phyloP scores from a whole-genome alignment of 2,888 invertebrate species.

The Parnassius mnemosyne region DNA sequence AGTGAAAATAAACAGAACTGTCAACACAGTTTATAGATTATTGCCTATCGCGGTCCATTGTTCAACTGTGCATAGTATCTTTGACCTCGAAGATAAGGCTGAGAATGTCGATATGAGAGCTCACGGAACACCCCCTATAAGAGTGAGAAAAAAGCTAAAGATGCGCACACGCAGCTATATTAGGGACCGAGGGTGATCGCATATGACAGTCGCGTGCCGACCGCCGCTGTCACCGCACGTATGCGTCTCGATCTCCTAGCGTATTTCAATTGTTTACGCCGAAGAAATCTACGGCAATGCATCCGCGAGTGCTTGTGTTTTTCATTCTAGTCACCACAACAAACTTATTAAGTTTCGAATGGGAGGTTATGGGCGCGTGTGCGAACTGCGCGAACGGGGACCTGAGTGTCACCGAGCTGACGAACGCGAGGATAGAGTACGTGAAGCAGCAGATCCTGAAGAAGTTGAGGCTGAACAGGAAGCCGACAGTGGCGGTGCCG shows the following conservation, averaged over 20 bases:
- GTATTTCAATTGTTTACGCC: slow-evolving; percentile 62
- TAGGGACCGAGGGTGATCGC: slow-evolving; percentile 2
- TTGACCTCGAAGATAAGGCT: slow-evolving; percentile 19
- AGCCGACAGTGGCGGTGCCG: slow-evolving; percentile 83
- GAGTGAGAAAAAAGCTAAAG: slow-evolving; percentile 6
- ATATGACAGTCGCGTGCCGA: slow-evolving; percentile 50
- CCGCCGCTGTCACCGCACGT: slow-evolving; percentile 47
- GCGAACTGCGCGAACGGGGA: slow-evolving; percentile 72
- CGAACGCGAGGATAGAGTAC: slow-evolving; percentile 87
- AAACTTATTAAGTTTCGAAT: slow-evolving; percentile 52
- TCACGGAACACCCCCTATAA: slow-evolving; percentile 28
- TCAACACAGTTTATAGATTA: background rate
- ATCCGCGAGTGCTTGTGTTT: slow-evolving; percentile 52
- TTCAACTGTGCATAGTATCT: slow-evolving; percentile 20
- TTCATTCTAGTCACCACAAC: slow-evolving; percentile 45
- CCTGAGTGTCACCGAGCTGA: slow-evolving; percentile 77
- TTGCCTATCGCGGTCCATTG: slow-evolving; percentile 27
- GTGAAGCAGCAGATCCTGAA: slow-evolving; percentile 92
- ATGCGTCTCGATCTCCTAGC: slow-evolving; percentile 62
- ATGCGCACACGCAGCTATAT: slow-evolving; percentile 18
- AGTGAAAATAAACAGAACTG: slow-evolving; percentile 1
- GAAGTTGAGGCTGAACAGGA: slow-evolving; percentile 87
- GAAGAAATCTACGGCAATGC: slow-evolving; percentile 51
- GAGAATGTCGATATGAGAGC: slow-evolving; percentile 1
- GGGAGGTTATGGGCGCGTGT: slow-evolving; percentile 58